Percentiles rank a stretch among this genome's conserved stretches.
Evolutionary conservation across 2,888 invertebrate genomes (phyloP).

Genomic region (Mantis religiosa): DNA sequence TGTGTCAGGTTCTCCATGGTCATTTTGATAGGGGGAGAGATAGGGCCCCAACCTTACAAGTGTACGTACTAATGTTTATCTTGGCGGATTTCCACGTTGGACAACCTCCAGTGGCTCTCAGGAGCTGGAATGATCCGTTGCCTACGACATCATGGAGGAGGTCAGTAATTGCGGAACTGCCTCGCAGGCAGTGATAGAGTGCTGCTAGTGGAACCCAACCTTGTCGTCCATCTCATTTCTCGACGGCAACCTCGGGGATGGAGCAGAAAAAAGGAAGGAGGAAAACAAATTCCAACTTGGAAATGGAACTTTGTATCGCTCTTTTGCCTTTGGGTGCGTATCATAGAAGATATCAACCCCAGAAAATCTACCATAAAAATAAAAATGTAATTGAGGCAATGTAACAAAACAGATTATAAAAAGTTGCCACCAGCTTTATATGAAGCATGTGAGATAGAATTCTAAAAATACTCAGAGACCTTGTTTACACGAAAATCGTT

Average conservation of each 20-base stretch:
- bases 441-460: too few species aligned
- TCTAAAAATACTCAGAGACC: too few species aligned
- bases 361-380: too few species aligned
- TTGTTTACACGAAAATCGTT: too few species aligned
- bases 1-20: neutral
- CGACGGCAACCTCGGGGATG: neutral
- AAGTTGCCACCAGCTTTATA: too few species aligned
- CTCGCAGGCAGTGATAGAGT: neutral
- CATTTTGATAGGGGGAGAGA: neutral
- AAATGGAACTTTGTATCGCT: neutral
- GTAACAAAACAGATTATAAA: too few species aligned
- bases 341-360: neutral
- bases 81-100: conserved; percentile 15
- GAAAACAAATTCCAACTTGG: neutral
- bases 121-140: neutral
- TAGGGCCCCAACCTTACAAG: neutral
- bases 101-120: neutral
- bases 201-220: neutral
- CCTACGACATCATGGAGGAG: neutral
- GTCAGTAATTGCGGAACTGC: neutral
- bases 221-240: neutral
- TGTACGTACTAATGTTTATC: neutral
- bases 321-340: neutral
- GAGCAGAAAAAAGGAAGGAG: neutral
- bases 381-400: too few species aligned